phyloP scores from a whole-genome alignment of 2,888 invertebrate species.

The Tricholauxania praeusta region DNA sequence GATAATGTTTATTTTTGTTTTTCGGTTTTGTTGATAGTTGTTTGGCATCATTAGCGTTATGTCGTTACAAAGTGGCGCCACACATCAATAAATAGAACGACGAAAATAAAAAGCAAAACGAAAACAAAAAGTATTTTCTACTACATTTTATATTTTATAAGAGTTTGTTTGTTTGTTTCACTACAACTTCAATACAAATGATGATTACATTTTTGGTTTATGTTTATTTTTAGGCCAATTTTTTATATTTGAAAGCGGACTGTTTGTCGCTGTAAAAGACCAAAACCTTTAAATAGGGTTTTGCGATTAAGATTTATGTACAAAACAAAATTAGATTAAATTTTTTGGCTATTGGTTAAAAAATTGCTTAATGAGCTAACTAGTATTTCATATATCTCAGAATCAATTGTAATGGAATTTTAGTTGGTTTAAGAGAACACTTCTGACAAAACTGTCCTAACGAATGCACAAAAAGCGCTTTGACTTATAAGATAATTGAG shows the following conservation, averaged over 20 bases:
- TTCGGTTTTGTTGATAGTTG: slow-evolving; percentile 34
- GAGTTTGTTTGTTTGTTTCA: no score
- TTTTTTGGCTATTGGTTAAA: no score
- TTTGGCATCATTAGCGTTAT: slow-evolving; percentile 25
- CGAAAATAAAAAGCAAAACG: slow-evolving; percentile 41
- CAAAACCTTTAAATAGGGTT: slow-evolving; percentile 61
- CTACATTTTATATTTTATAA: slow-evolving; percentile 11
- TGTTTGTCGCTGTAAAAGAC: slow-evolving; percentile 63
- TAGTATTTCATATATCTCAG: no score
- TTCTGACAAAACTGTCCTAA: no score
- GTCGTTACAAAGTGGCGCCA: background rate
- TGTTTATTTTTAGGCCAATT: slow-evolving; percentile 25
- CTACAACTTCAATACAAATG: no score
- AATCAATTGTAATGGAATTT: no score
- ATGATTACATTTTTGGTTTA: slow-evolving; percentile 3
- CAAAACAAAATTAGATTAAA: no score
- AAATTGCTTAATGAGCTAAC: no score
- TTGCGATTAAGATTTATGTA: slow-evolving; percentile 36
- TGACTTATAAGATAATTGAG: no score
- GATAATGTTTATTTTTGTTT: slow-evolving; percentile 17
- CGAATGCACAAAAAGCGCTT: no score
- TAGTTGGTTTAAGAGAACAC: no score
- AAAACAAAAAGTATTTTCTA: slow-evolving; percentile 36
- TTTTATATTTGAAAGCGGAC: slow-evolving; percentile 61
- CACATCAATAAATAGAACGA: slow-evolving; percentile 13